Conservation (phyloP, 2,113 vertebrate species). For the Pao palembangensis region DNA sequence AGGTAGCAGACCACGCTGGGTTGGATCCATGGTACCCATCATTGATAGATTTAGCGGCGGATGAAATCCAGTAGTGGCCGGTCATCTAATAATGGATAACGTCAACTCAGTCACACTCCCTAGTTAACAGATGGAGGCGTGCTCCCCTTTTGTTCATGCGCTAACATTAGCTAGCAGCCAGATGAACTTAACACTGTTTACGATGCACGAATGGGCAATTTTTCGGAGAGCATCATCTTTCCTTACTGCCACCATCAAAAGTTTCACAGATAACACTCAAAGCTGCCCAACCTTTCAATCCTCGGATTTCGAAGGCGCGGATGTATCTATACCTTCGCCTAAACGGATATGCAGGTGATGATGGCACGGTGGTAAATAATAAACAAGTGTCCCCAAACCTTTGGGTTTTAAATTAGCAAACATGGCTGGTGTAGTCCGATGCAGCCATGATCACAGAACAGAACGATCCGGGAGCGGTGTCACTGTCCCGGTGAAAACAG, state of each 20-base stretch:
- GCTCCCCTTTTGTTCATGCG: constrained; percentile 63
- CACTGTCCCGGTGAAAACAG: constrained; percentile 19
- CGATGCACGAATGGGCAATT: constrained; percentile 54
- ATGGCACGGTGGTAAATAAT: constrained; percentile 69
- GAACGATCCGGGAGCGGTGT: constrained; percentile 36
- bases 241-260: constrained; percentile 63
- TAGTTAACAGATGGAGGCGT: constrained; percentile 47
- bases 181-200: constrained; percentile 77
- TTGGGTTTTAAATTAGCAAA: constrained; percentile 80
- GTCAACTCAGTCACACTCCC: constrained; percentile 12
- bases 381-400: constrained; percentile 74
- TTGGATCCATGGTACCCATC: constrained; percentile 18
- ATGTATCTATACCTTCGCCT: constrained; percentile 46
- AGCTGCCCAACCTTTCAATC: constrained; percentile 67
- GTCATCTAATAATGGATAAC: background rate
- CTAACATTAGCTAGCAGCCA: constrained; percentile 67
- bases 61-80: constrained; percentile 5
- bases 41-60: background rate
- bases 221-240: constrained; percentile 67
- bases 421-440: constrained; percentile 78
- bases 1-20: constrained; percentile 46
- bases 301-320: constrained; percentile 47
- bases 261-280: constrained; percentile 62
- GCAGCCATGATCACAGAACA: constrained; percentile 78
- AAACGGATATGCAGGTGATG: constrained; percentile 40